Conservation (phyloP, 2,113 vertebrate genomes). For the Eleginops maclovinus region DNA sequence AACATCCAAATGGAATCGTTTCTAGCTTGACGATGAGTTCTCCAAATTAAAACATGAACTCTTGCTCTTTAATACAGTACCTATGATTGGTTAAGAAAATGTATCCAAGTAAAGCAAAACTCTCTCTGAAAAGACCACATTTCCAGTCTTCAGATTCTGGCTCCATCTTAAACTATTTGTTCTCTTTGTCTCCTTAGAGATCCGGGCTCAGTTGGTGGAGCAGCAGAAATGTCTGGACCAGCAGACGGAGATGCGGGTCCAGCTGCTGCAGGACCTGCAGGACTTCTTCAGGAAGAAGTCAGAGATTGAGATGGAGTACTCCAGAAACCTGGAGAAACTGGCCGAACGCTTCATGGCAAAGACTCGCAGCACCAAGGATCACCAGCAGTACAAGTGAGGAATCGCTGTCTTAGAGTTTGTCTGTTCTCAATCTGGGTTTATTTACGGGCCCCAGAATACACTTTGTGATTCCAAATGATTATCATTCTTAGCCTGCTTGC, state of each 20-base stretch:
- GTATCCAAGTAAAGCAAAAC: not conserved
- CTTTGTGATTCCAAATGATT: not conserved
- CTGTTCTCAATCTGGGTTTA: not conserved
- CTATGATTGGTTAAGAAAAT: not conserved
- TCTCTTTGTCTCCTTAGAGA: slow-evolving; percentile 84
- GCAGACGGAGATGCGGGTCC: slow-evolving; percentile 97
- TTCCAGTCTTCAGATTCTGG: not conserved
- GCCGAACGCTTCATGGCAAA: slow-evolving; percentile 99
- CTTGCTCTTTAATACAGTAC: not conserved
- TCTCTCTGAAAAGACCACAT: not conserved
- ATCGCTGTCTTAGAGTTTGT: not conserved
- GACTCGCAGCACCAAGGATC: slow-evolving; percentile 98
- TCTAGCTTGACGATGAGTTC: not conserved
- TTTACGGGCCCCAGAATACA: not conserved
- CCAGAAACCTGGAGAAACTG: slow-evolving; percentile 96
- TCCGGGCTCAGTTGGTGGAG: slow-evolving; percentile 95
- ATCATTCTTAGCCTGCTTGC: not conserved
- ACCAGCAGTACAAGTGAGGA: slow-evolving; percentile 98
- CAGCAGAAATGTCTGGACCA: slow-evolving; percentile 99
- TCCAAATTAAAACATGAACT: not conserved
- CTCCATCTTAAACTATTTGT: slow-evolving; percentile 31
- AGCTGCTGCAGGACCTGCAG: slow-evolving; percentile 98
- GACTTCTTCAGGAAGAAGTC: slow-evolving; percentile 99
- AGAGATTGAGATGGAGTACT: slow-evolving; percentile 98
- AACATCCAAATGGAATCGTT: not conserved